Conservation (phyloP, 2,888 invertebrate species). For the Spodoptera littoralis region DNA sequence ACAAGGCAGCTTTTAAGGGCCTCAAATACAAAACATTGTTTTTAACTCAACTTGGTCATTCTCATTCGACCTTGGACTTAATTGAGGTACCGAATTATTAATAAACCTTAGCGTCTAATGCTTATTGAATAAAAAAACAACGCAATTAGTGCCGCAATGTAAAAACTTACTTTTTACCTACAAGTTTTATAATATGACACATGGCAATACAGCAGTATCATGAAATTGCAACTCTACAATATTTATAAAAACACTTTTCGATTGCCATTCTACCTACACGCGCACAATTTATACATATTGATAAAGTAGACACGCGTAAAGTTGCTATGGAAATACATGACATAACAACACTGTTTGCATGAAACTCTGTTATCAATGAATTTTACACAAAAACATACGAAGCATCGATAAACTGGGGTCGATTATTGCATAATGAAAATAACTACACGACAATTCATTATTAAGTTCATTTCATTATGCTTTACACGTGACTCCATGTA, state of each 20-base stretch:
- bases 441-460: slow-evolving; percentile 7
- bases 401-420: slow-evolving; percentile 41
- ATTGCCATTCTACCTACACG: slow-evolving; percentile 14
- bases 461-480: too few relatives aligned
- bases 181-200: too few relatives aligned
- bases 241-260: background rate
- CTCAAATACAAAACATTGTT: background rate
- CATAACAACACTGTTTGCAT: slow-evolving; percentile 36
- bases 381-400: slow-evolving; percentile 45
- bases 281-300: slow-evolving; percentile 1
- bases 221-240: too few relatives aligned
- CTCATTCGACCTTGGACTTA: too few relatives aligned
- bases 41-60: too few relatives aligned
- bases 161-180: too few relatives aligned
- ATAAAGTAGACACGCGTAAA: slow-evolving; percentile 32
- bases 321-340: slow-evolving; percentile 42
- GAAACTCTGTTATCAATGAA: slow-evolving; percentile 36
- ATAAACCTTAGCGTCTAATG: too few relatives aligned
- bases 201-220: too few relatives aligned
- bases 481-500: too few relatives aligned
- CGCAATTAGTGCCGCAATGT: too few relatives aligned
- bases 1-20: background rate
- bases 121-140: too few relatives aligned
- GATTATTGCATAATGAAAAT: slow-evolving; percentile 42
- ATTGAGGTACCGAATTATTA: too few relatives aligned